Conservation (phyloP, 2,888 invertebrate species). For the Ochlodes sylvanus region DNA sequence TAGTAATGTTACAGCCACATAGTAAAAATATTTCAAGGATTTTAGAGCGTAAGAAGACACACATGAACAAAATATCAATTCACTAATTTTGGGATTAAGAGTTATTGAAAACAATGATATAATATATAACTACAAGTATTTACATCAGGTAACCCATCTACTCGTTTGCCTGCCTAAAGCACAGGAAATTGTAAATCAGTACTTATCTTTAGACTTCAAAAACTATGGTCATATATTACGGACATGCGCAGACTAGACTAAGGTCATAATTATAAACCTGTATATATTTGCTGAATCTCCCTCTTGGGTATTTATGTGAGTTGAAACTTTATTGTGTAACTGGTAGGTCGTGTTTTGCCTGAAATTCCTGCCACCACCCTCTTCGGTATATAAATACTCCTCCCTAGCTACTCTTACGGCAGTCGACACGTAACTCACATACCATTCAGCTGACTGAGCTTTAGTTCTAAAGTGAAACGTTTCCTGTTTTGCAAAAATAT, state of each 20-base stretch:
- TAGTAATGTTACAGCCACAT: too few relatives aligned
- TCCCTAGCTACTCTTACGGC: conserved; percentile 2
- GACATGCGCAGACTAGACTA: conserved; percentile 10
- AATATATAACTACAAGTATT: too few relatives aligned
- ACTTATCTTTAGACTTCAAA: not conserved
- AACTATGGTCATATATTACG: not conserved
- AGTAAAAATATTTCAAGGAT: too few relatives aligned
- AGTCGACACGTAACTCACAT: conserved; percentile 12
- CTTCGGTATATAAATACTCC: conserved; percentile 20
- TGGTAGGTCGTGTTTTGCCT: conserved; percentile 14
- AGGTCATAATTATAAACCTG: conserved; percentile 17
- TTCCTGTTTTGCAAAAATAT: not conserved
- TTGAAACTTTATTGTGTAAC: conserved; percentile 22
- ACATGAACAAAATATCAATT: too few relatives aligned
- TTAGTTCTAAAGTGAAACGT: not conserved
- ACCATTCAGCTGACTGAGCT: not conserved
- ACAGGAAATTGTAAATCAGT: not conserved
- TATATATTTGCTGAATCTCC: conserved; percentile 31
- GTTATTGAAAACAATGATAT: too few relatives aligned
- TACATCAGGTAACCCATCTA: too few relatives aligned
- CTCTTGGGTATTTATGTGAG: conserved; percentile 6
- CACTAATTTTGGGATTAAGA: too few relatives aligned
- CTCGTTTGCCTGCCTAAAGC: too few relatives aligned
- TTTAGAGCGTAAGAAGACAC: too few relatives aligned
- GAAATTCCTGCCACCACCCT: conserved; percentile 12